Base-by-base conservation (phyloP, 2,797 vertebrate genomes). In the Pseudochirops corinnae region DNA sequence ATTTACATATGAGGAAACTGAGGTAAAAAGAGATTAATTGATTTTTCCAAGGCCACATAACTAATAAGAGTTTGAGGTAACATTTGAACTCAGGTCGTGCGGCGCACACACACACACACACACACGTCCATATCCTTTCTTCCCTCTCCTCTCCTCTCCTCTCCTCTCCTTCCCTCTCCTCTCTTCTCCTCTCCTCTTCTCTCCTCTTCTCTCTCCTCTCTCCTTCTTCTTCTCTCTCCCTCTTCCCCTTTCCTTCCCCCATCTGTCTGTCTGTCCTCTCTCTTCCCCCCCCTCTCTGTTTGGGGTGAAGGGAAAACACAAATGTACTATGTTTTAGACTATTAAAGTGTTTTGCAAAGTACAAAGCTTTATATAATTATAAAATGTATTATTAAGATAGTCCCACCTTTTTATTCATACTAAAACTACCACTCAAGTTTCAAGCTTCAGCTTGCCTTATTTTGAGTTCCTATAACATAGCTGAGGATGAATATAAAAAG, bases 161-260 rank as follows among this genome's bases (percentile, higher is more conserved):
- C 29, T 28, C 2, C 58, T 31, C 11, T 13, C 0, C 10, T 3
- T 3, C 0, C 33, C 4, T 10, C 29, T 62, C 1, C 4, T 2
- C 31, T 2, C 1, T 2, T 13, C 11, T 33, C 3, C 31, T 3
- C 11, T 5, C 0, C 13, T 4, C 29, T 4, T 12, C 10, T 9
- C 5, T 29, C 9, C 3, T 10, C 13, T 1, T 16, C 3, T 11
- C 0, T 3, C 18, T 5, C 5, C 13, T 67, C 62, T 13, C 1
- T 0, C 31, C 6, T 1, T 1, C 11, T 1, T 1, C 11, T 5
- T 12, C 1, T 62, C 60, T 6, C 12, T 12, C 4, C 1, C 5
- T 1, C 16, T 9, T n/a, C 33, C 5, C 62, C 1, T 4, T n/a
- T 31, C 29, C 60, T 33, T 10, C 6, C 31, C 4, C 29, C 31